These are phyloP conservation scores for Hydropsyche betteni DNA, from an alignment of 2,888 invertebrate genomes.

Conservation along the genomic window DNA sequence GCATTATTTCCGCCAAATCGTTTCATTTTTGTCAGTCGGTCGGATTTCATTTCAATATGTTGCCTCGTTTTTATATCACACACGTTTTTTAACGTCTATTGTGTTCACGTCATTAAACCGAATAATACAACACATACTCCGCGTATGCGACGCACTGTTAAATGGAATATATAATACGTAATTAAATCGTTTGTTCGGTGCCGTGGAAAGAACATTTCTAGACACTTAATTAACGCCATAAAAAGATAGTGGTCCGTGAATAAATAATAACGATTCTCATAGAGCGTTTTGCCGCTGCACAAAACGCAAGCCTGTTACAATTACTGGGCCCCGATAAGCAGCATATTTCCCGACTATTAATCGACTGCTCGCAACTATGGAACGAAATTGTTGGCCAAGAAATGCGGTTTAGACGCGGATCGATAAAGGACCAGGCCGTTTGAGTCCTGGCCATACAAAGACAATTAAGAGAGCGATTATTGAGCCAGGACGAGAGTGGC, in stretches of 20 bases:
- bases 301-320: neutral
- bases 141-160: conserved; percentile 47
- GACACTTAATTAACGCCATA: conserved; percentile 39
- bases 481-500: conserved; percentile 36
- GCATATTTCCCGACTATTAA: neutral
- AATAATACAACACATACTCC: conserved; percentile 44
- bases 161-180: conserved; percentile 47
- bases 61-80: conserved; percentile 36
- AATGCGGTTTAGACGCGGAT: conserved; percentile 26
- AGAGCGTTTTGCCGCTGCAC: conserved; percentile 1
- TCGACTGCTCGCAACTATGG: neutral
- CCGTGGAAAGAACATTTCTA: conserved; percentile 33
- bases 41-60: conserved; percentile 33
- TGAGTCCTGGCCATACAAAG: conserved; percentile 32
- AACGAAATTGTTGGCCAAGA: neutral
- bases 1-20: conserved; percentile 36
- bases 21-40: conserved; percentile 36
- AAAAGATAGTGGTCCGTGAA: conserved; percentile 33
- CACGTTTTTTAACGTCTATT: conserved; percentile 20
- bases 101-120: conserved; percentile 48
- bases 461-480: conserved; percentile 39
- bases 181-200: conserved; percentile 39
- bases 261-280: conserved; percentile 8
- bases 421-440: conserved; percentile 22
- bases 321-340: neutral